Evolutionary conservation across 2,113 vertebrate species (phyloP).

Genomic region (Alectura lathami): DNA sequence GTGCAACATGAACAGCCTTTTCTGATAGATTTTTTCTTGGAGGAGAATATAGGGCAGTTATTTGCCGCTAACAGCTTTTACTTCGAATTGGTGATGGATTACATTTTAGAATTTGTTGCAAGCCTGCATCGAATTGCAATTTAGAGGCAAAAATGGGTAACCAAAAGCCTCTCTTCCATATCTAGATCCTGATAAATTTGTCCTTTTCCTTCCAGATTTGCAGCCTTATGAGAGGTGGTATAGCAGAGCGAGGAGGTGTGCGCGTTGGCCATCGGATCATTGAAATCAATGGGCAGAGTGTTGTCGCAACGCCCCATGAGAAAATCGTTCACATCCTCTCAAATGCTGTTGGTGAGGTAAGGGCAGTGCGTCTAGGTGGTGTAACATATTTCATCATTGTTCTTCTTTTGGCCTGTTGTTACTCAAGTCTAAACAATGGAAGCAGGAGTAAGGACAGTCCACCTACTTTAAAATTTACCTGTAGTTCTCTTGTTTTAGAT

Average conservation of each 20-base stretch:
- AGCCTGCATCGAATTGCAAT: not conserved
- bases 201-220: slow-evolving; percentile 83
- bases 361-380: not conserved
- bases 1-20: not conserved
- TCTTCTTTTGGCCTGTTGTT: not conserved
- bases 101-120: not conserved
- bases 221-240: slow-evolving; percentile 97
- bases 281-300: slow-evolving; percentile 96
- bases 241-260: slow-evolving; percentile 93
- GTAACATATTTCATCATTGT: not conserved
- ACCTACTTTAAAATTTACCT: not conserved
- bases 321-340: slow-evolving; percentile 97
- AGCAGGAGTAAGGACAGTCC: not conserved
- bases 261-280: slow-evolving; percentile 98
- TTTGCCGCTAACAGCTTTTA: not conserved
- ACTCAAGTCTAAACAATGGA: not conserved
- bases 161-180: not conserved
- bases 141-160: not conserved
- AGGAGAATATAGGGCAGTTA: not conserved
- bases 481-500: not conserved
- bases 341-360: slow-evolving; percentile 95
- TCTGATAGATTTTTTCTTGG: not conserved
- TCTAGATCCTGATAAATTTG: not conserved
- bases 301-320: slow-evolving; percentile 95
- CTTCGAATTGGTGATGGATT: not conserved